A percentile compares a stretch with the other conserved stretches of the same genome.
phyloP scores from a whole-genome alignment of 2,888 invertebrate species.

The Alloplasta piceator region DNA sequence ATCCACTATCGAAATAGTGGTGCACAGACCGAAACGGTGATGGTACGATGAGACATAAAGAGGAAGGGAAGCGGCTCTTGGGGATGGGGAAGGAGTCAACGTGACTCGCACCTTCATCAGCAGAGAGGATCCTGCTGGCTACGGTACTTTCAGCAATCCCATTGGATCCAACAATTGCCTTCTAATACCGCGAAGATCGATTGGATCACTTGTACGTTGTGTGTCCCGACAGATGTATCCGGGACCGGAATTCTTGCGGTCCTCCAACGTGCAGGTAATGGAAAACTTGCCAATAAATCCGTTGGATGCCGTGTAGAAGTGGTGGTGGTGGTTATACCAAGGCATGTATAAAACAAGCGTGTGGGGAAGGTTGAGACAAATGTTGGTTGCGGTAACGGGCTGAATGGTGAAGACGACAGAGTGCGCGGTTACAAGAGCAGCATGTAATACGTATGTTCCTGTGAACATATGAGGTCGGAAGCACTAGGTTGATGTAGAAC shows the following conservation, averaged over 20 bases:
- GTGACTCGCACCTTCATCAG: conserved; percentile 60
- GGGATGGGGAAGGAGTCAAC: conserved; percentile 33
- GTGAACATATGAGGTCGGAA: conserved; percentile 45
- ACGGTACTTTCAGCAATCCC: conserved; percentile 24
- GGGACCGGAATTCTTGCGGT: conserved; percentile 9
- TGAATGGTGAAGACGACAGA: conserved; percentile 47
- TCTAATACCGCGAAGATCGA: conserved; percentile 28
- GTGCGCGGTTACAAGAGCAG: conserved; percentile 37
- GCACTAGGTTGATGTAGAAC: conserved; percentile 9
- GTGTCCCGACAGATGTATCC: conserved; percentile 21
- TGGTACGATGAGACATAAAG: conserved; percentile 23
- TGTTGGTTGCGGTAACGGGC: conserved; percentile 9
- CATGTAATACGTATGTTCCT: conserved; percentile 39
- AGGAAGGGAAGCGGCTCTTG: background rate
- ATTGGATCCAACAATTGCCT: background rate
- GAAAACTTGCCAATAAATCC: too few relatives aligned
- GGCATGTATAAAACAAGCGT: conserved; percentile 7
- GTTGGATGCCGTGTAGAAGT: too few relatives aligned
- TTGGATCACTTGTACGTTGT: conserved; percentile 26
- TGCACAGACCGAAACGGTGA: conserved; percentile 41
- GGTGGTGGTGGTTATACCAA: background rate
- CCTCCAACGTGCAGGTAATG: background rate
- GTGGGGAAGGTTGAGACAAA: background rate
- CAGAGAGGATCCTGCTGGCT: conserved; percentile 29
- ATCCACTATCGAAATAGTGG: conserved; percentile 36